These are phyloP conservation scores for Hippocampus barbouri DNA, from an alignment of 2,113 vertebrate species.

Conservation along the genomic window DNA sequence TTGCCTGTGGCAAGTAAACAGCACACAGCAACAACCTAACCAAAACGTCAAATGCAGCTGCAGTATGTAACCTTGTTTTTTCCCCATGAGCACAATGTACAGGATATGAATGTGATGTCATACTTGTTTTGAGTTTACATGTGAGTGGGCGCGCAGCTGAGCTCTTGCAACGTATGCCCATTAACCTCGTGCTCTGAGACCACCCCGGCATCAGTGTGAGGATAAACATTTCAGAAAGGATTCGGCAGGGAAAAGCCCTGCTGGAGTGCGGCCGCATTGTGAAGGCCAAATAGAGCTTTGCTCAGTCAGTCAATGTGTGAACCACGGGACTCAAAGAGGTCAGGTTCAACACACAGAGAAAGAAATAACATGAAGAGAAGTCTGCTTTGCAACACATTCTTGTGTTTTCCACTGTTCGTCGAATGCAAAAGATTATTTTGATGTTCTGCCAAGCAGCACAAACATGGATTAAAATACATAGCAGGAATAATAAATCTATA, in stretches of 20 bases:
- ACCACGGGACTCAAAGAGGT: constrained; percentile 35
- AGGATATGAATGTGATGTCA: constrained; percentile 4
- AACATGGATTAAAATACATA: constrained; percentile 10
- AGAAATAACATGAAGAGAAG: constrained; percentile 11
- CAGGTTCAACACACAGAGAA: constrained; percentile 35
- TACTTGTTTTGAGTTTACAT: constrained; percentile 25
- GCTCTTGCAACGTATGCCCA: constrained; percentile 35
- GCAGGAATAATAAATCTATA: constrained; percentile 23
- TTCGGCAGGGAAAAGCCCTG: constrained; percentile 42
- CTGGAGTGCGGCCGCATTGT: constrained; percentile 36
- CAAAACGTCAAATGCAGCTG: background rate
- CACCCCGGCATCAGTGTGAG: constrained; percentile 53
- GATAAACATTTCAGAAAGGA: constrained; percentile 62
- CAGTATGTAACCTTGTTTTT: constrained; percentile 1
- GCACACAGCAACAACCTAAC: background rate
- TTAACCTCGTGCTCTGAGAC: constrained; percentile 44
- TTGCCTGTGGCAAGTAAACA: constrained; percentile 38
- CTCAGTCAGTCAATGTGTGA: constrained; percentile 51
- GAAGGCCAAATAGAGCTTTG: constrained; percentile 62
- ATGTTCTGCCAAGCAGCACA: constrained; percentile 13
- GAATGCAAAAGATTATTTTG: constrained; percentile 27
- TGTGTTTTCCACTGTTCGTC: constrained; percentile 27
- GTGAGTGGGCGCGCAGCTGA: constrained; percentile 34
- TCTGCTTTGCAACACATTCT: constrained; percentile 39
- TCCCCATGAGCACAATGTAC: constrained; percentile 1